Evolutionary conservation across 2,888 invertebrate genomes (phyloP).

Genomic region (Bedellia somnulentella): DNA sequence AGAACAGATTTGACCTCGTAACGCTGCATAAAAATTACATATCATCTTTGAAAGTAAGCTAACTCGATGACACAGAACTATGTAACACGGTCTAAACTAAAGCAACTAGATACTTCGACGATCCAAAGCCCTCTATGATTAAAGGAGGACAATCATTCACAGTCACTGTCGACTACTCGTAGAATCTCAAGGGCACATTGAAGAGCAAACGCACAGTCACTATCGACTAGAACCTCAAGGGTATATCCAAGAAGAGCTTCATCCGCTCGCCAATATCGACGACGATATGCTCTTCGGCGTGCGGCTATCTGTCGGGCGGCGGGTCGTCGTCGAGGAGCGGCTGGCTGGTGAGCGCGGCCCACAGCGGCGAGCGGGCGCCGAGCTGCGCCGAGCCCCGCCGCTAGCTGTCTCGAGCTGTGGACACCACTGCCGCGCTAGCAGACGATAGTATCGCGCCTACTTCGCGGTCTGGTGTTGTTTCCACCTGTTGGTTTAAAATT

Average conservation of each 20-base stretch:
- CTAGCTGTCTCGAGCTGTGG: slow-evolving; percentile 60
- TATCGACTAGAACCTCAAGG: slow-evolving; percentile 20
- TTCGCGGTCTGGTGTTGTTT: slow-evolving; percentile 52
- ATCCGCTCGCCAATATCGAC: slow-evolving; percentile 58
- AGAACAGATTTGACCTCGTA: no score
- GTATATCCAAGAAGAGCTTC: slow-evolving; percentile 62
- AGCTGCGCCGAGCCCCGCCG: slow-evolving; percentile 50
- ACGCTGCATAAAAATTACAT: no score
- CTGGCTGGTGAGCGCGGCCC: slow-evolving; percentile 80
- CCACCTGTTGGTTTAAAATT: slow-evolving; percentile 27
- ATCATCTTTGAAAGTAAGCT: no score
- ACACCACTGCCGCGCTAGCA: slow-evolving; percentile 30
- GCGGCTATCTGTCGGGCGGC: slow-evolving; percentile 57
- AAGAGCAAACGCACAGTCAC: not conserved
- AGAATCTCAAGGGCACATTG: no score
- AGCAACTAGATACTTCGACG: no score
- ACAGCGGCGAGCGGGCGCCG: slow-evolving; percentile 68
- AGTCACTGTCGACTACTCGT: no score
- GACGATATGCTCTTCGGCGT: slow-evolving; percentile 46
- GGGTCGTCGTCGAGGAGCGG: slow-evolving; percentile 39
- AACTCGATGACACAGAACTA: no score
- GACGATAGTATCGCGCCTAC: slow-evolving; percentile 42
- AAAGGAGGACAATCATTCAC: no score
- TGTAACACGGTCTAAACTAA: no score
- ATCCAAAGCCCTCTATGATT: no score